phyloP scores from a whole-genome alignment of 1,140 invertebrate genomes.

The Bombus turneri region DNA sequence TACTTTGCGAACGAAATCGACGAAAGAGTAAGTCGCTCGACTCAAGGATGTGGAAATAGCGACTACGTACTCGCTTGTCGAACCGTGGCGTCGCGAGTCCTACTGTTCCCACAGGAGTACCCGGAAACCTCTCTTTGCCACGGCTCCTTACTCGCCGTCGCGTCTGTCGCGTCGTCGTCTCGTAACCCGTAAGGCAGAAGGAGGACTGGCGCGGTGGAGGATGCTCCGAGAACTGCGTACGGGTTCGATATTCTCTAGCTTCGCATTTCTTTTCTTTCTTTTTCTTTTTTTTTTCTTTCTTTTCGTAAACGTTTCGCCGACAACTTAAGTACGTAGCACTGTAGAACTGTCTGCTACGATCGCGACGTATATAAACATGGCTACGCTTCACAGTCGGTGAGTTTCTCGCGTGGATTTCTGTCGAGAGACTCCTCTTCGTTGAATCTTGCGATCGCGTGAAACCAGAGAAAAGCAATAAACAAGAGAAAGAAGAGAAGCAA shows the following conservation, averaged over 20 bases:
- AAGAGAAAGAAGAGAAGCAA: not conserved
- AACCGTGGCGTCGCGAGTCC: conserved; percentile 64
- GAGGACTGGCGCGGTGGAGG: conserved; percentile 4
- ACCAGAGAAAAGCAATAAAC: too few species aligned
- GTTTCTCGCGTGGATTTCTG: not conserved
- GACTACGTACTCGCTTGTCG: conserved; percentile 62
- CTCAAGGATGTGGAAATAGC: conserved; percentile 67
- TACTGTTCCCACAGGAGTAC: conserved; percentile 49
- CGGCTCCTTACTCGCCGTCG: not conserved
- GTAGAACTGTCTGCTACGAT: too few species aligned
- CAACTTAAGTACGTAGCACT: conserved; percentile 9
- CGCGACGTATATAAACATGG: conserved; percentile 6
- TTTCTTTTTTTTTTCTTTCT: not conserved
- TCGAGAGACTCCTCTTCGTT: not conserved
- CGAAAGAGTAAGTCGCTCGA: conserved; percentile 41
- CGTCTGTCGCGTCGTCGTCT: not conserved
- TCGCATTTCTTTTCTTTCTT: not conserved
- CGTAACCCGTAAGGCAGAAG: conserved; percentile 33
- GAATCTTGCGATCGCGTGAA: not conserved
- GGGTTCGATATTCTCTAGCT: conserved; percentile 34
- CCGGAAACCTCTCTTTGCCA: conserved; percentile 11
- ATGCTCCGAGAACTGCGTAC: not conserved
- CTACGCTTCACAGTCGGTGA: not conserved
- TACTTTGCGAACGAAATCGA: conserved; percentile 32
- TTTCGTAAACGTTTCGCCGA: conserved; percentile 11